These are phyloP conservation scores for Magallana nippona DNA, from an alignment of 2,888 invertebrate species.

Conservation along the genomic window DNA sequence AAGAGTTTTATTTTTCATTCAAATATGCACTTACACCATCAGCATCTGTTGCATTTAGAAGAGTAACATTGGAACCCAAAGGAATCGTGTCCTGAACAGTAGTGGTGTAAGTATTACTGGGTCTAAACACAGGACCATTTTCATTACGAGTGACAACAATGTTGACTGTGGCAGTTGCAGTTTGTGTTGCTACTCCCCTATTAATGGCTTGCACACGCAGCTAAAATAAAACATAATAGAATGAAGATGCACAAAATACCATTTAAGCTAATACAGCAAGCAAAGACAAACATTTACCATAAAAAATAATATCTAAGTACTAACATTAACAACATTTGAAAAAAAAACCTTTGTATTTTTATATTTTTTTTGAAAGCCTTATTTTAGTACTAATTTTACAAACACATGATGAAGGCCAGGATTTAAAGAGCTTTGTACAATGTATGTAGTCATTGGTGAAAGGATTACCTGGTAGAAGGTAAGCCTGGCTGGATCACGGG, in stretches of 20 bases:
- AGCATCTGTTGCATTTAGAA: constrained; percentile 66
- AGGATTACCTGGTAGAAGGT: constrained; percentile 57
- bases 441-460: too few species aligned
- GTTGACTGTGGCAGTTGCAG: constrained; percentile 65
- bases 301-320: too few species aligned
- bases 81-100: constrained; percentile 56
- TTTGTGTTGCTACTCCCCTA: constrained; percentile 62
- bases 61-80: constrained; percentile 56
- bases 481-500: constrained; percentile 55
- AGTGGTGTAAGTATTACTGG: constrained; percentile 52
- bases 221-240: constrained; percentile 46
- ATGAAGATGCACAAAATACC: neutral
- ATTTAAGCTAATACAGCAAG: too few species aligned
- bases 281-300: too few species aligned
- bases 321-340: too few species aligned
- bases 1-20: too few species aligned
- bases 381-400: too few species aligned
- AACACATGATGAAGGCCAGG: too few species aligned
- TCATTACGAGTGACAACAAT: constrained; percentile 68
- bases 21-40: constrained; percentile 61
- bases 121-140: constrained; percentile 64
- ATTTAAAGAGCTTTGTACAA: too few species aligned
- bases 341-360: too few species aligned
- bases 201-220: constrained; percentile 63
- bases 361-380: too few species aligned